These are phyloP conservation scores for Silurus asotus DNA, from an alignment of 2,113 vertebrate species.

Conservation along the genomic window DNA sequence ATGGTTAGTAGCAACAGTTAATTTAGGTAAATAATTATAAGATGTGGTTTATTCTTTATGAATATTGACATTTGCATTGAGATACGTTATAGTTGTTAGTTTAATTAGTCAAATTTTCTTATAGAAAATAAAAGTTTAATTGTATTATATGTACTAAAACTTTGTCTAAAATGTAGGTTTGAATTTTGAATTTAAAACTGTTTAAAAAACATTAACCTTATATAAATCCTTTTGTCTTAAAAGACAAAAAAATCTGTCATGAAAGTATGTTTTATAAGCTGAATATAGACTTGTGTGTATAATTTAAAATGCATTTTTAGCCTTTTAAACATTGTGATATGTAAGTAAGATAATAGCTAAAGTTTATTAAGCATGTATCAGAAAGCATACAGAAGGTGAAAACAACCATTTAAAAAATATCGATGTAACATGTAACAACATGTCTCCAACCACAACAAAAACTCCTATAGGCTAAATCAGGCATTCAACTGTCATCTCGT, in stretches of 20 bases:
- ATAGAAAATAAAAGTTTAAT: too few relatives aligned
- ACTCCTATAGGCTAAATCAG: background rate
- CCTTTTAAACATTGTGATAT: background rate
- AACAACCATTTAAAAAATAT: conserved; percentile 1
- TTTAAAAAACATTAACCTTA: background rate
- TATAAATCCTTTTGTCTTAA: background rate
- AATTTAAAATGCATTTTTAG: background rate
- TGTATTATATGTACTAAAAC: too few relatives aligned
- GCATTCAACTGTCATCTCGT: background rate
- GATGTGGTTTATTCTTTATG: background rate
- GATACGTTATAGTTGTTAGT: too few relatives aligned
- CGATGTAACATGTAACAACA: background rate
- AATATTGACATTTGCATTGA: background rate
- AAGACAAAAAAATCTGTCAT: background rate
- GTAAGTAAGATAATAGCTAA: background rate
- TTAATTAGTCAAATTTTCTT: too few relatives aligned
- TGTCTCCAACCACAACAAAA: conserved; percentile 34
- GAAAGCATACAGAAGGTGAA: background rate
- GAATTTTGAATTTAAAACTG: background rate
- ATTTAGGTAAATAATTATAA: background rate
- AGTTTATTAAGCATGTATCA: background rate
- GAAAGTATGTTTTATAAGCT: background rate
- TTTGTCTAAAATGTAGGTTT: background rate
- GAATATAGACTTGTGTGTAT: background rate
- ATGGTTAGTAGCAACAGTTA: background rate